Base-by-base conservation (phyloP, 2,113 vertebrate species). In the Cyprinodon brontotheroides region DNA sequence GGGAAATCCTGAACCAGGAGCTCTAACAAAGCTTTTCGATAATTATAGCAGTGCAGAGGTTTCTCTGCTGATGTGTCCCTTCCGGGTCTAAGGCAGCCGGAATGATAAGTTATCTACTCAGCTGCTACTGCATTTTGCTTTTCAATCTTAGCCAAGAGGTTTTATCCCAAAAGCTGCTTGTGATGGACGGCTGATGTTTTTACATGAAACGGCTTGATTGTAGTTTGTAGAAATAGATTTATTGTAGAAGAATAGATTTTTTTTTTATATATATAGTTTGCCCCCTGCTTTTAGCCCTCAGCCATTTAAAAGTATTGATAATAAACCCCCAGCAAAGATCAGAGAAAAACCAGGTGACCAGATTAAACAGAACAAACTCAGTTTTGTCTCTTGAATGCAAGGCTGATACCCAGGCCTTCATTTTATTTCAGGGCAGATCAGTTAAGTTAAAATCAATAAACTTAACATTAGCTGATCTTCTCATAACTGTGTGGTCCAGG, bases 41-140 rank as follows among this genome's bases (percentile, higher is more conserved):
- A 91, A 91, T 92, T 90, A 89, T 89, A 85, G 90, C 77, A 3
- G 50, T 74, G 15, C 72, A 70, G 73, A 72, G 83, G 80, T 76
- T 60, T 37, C 43, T 38, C 72, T 8, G n/a, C 77, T 76, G 36
- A 14, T 76, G 68, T 75, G 80, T 85, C 77, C 80, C 83, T 87
- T 87, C 89, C 79, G 74, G 77, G 79, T 78, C 43, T 3, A 2
- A 60, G 43, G 84, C 48, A 66, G 78, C 80, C 78, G 63, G 80
- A n/a, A n/a, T n/a, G n/a, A n/a, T n/a, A n/a, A n/a, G n/a, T n/a
- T n/a, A n/a, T n/a, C n/a, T n/a, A n/a, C n/a, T n/a, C n/a, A n/a
- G n/a, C n/a, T n/a, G n/a, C n/a, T n/a, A n/a, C n/a, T n/a, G n/a
- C n/a, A n/a, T n/a, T n/a, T n/a, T n/a, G n/a, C n/a, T n/a, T n/a